Evolutionary conservation across 2,888 invertebrate species (phyloP).

Genomic region (Agrilus mali): DNA sequence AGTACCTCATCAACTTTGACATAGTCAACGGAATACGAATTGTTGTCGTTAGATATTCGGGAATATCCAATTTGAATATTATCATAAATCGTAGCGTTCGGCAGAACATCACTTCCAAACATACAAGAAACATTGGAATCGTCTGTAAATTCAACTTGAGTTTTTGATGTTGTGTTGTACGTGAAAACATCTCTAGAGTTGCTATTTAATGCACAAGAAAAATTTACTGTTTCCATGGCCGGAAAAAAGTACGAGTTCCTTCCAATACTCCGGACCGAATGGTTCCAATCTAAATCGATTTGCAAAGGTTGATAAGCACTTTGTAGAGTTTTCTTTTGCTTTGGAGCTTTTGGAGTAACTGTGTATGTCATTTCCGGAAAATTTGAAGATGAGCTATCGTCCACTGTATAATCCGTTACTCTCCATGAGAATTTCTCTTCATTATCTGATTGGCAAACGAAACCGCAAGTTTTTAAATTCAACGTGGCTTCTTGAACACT

Average conservation of each 20-base stretch:
- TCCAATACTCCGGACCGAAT: conserved; percentile 43
- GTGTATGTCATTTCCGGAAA: conserved; percentile 22
- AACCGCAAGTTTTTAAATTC: conserved; percentile 44
- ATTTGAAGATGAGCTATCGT: conserved; percentile 31
- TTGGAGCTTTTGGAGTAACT: conserved; percentile 23
- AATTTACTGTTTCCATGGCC: conserved; percentile 38
- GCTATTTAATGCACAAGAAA: conserved; percentile 20
- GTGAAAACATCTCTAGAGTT: background rate
- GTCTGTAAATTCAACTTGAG: background rate
- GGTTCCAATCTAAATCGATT: conserved; percentile 40
- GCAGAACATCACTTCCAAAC: conserved; percentile 4
- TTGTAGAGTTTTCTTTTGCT: conserved; percentile 40
- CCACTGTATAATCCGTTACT: conserved; percentile 43
- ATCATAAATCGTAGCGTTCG: background rate
- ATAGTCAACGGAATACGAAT: conserved; percentile 14
- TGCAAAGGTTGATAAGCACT: conserved; percentile 23
- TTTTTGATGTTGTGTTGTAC: background rate
- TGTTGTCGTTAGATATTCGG: conserved; percentile 16
- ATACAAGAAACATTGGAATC: conserved; percentile 3
- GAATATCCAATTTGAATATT: conserved; percentile 6
- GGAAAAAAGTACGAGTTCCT: conserved; percentile 48
- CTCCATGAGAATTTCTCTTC: conserved; percentile 37
- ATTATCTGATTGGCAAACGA: conserved; percentile 41
- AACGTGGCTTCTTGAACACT: conserved; percentile 32
- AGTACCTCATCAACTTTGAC: conserved; percentile 13